These are phyloP conservation scores for Arctia plantaginis DNA, from an alignment of 2,888 invertebrate species.

Conservation along the genomic window DNA sequence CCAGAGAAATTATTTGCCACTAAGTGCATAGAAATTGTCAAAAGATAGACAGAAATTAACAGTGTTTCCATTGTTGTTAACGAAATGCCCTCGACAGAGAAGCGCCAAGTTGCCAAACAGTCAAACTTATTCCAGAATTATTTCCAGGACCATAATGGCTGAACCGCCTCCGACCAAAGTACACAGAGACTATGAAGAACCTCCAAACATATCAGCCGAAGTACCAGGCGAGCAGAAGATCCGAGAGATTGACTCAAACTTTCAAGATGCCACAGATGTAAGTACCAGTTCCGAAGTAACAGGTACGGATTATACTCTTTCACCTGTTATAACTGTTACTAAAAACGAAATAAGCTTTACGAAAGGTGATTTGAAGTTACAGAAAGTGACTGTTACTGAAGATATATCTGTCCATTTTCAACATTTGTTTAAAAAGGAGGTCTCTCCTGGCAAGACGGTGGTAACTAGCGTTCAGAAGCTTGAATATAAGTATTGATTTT, in stretches of 20 bases:
- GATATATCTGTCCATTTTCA: constrained; percentile 74
- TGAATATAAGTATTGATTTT: constrained; percentile 70
- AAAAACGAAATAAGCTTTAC: constrained; percentile 70
- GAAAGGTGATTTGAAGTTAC: constrained; percentile 72
- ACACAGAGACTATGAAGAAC: constrained; percentile 56
- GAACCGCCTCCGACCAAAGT: constrained; percentile 55
- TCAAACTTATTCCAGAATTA: background rate
- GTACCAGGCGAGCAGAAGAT: constrained; percentile 71
- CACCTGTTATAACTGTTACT: constrained; percentile 72
- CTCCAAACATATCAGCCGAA: constrained; percentile 64
- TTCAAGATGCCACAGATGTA: constrained; percentile 20
- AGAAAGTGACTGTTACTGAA: constrained; percentile 75
- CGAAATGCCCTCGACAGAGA: background rate
- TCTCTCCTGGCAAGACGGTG: constrained; percentile 69
- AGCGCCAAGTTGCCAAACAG: background rate
- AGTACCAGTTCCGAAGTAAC: constrained; percentile 39
- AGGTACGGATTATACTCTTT: constrained; percentile 51
- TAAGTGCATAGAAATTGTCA: too few relatives aligned
- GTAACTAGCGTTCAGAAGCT: constrained; percentile 70
- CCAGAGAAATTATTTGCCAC: too few relatives aligned
- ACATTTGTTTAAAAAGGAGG: constrained; percentile 76
- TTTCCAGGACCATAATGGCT: constrained; percentile 65
- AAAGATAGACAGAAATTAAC: too few relatives aligned
- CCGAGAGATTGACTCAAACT: constrained; percentile 44
- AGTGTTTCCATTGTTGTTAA: too few relatives aligned